Percentiles rank a stretch among this genome's conserved stretches.
Conservation (phyloP, 2,888 invertebrate genomes). For the Thymelicus acteon region DNA sequence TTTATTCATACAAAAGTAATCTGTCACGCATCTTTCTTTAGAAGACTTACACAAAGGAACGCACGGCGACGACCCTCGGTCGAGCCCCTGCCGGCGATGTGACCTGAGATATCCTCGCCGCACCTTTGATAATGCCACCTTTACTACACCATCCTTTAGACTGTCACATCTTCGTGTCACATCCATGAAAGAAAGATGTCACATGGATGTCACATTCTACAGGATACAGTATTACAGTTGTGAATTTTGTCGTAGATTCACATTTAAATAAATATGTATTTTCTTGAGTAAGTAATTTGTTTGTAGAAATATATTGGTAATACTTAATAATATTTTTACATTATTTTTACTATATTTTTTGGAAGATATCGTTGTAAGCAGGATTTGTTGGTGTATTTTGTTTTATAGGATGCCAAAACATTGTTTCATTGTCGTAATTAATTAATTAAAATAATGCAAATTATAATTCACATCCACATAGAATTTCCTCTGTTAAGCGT, state of each 20-base stretch:
- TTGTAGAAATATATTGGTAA: too few relatives aligned
- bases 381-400: too few relatives aligned
- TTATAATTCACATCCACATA: too few relatives aligned
- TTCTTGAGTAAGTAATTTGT: too few relatives aligned
- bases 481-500: too few relatives aligned
- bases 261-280: background rate
- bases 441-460: too few relatives aligned
- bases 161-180: background rate
- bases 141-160: constrained; percentile 12
- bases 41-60: constrained; percentile 8
- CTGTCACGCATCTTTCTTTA: constrained; percentile 31
- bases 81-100: constrained; percentile 6
- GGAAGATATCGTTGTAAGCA: too few relatives aligned
- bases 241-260: background rate
- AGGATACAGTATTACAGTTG: background rate
- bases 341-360: too few relatives aligned
- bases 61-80: background rate
- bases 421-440: too few relatives aligned
- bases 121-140: constrained; percentile 14
- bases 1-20: constrained; percentile 14
- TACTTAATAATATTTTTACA: too few relatives aligned
- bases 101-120: constrained; percentile 17
- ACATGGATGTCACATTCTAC: background rate
- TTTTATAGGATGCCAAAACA: too few relatives aligned
- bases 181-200: background rate